Percentiles rank a stretch among this genome's conserved stretches.
phyloP scores from a whole-genome alignment of 92 coral and sea anemone species.

The Ricordea florida region DNA sequence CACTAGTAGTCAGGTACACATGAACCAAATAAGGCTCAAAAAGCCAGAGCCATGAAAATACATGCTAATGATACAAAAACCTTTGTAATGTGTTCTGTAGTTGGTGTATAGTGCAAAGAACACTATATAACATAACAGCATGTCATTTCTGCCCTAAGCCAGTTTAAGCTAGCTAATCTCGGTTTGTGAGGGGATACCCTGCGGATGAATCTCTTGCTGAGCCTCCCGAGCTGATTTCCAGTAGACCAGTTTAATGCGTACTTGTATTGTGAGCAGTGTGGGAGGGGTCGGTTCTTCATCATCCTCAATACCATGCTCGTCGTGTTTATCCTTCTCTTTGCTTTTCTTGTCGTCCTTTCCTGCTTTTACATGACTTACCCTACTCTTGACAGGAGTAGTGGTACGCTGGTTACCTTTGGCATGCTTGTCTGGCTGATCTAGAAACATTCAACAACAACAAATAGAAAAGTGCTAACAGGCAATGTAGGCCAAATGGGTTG shows the following conservation, averaged over 20 bases:
- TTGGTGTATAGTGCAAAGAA: too few relatives aligned
- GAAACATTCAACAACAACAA: neutral
- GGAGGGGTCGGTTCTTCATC: conserved; percentile 73
- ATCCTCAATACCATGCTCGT: conserved; percentile 56
- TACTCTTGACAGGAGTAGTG: conserved; percentile 68
- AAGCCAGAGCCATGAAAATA: too few relatives aligned
- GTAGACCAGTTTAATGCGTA: conserved; percentile 62
- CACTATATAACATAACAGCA: too few relatives aligned
- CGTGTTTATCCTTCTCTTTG: conserved; percentile 81
- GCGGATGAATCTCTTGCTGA: conserved; percentile 42
- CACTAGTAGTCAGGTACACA: too few relatives aligned
- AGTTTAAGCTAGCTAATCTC: neutral
- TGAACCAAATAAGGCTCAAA: too few relatives aligned
- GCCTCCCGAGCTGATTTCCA: conserved; percentile 94
- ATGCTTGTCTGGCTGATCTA: conserved; percentile 66
- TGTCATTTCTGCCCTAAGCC: too few relatives aligned
- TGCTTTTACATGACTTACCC: conserved; percentile 70
- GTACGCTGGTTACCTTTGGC: conserved; percentile 67
- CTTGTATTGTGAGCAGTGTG: conserved; percentile 74
- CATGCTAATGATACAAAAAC: too few relatives aligned
- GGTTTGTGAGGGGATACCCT: conserved; percentile 10
- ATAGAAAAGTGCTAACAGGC: neutral
- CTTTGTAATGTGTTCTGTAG: too few relatives aligned
- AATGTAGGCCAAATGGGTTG: neutral
- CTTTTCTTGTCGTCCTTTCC: conserved; percentile 74